phyloP scores from a whole-genome alignment of 2,797 vertebrate species.

The Ataeniobius toweri region DNA sequence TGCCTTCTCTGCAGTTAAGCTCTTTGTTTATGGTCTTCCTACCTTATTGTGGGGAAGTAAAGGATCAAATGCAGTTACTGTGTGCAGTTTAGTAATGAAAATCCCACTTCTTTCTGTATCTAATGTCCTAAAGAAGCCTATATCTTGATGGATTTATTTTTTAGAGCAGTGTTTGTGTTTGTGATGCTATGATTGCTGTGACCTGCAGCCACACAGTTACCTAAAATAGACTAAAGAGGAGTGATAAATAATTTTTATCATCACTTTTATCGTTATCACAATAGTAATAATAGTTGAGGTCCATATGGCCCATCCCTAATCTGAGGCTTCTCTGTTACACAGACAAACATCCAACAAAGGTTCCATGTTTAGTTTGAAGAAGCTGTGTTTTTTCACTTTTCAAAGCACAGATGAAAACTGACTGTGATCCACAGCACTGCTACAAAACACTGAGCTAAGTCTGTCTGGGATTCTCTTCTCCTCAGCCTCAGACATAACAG shows the following conservation, averaged over 20 bases:
- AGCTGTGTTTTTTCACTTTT: constrained; percentile 19
- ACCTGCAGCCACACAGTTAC: too few relatives aligned
- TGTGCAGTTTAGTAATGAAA: too few relatives aligned
- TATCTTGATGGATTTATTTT: too few relatives aligned
- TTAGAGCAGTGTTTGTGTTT: too few relatives aligned
- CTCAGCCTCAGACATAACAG: constrained; percentile 75
- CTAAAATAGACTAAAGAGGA: too few relatives aligned
- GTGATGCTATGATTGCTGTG: too few relatives aligned
- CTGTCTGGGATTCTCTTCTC: constrained; percentile 79
- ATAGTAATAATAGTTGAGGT: too few relatives aligned
- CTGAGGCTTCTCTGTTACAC: constrained; percentile 49
- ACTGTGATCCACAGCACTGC: constrained; percentile 12
- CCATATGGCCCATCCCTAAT: constrained; percentile 17
- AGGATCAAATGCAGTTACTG: constrained; percentile 65
- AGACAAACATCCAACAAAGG: constrained; percentile 15
- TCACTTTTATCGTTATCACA: too few relatives aligned
- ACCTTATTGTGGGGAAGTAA: constrained; percentile 68
- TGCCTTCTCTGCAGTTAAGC: constrained; percentile 67
- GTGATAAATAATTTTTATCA: too few relatives aligned
- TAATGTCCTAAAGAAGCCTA: too few relatives aligned
- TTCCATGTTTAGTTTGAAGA: constrained; percentile 24
- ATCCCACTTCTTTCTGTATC: too few relatives aligned
- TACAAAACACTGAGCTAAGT: constrained; percentile 46
- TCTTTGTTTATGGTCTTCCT: constrained; percentile 27
- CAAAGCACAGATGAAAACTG: constrained; percentile 52